Evolutionary conservation across 37 sponge, comb jelly and placozoan genomes (phyloP).

Genomic region (Geodia barretti): DNA sequence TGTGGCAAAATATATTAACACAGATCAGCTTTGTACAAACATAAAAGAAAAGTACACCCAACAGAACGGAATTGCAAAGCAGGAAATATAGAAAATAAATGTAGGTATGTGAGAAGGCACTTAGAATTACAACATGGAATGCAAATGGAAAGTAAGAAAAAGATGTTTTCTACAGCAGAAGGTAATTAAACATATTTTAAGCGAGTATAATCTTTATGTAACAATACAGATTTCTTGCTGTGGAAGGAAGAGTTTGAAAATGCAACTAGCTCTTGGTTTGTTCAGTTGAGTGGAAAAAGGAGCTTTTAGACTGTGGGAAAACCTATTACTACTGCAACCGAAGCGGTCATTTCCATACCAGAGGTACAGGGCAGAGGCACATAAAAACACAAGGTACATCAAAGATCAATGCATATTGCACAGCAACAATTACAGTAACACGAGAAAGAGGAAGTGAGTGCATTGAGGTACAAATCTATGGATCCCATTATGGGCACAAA

Average conservation of each 20-base stretch:
- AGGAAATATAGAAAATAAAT: not conserved
- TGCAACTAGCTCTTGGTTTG: slow-evolving; percentile 5
- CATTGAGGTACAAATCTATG: slow-evolving; percentile 6
- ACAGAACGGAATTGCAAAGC: not conserved
- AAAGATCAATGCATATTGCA: slow-evolving; percentile 30
- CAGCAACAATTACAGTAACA: slow-evolving; percentile 21
- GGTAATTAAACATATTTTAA: not conserved
- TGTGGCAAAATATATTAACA: not conserved
- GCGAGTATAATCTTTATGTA: no score
- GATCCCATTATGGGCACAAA: slow-evolving; percentile 15
- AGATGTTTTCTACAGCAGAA: not conserved
- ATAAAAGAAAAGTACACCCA: not conserved
- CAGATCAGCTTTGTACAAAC: not conserved
- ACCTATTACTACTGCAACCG: slow-evolving; percentile 46
- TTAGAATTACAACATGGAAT: not conserved
- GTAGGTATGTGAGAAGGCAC: not conserved
- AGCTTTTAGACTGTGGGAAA: not conserved
- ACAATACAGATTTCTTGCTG: not conserved
- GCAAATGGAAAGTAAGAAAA: not conserved
- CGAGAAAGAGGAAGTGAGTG: not conserved
- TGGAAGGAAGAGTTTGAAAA: slow-evolving; percentile 30
- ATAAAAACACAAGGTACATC: slow-evolving; percentile 41
- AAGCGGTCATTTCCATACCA: slow-evolving; percentile 11
- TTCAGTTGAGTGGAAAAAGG: not conserved
- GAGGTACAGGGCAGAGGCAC: slow-evolving; percentile 14